Percentiles rank a stretch among this genome's conserved stretches.
Evolutionary conservation across 2,797 vertebrate species (phyloP).

Genomic region (Fratercula arctica): DNA sequence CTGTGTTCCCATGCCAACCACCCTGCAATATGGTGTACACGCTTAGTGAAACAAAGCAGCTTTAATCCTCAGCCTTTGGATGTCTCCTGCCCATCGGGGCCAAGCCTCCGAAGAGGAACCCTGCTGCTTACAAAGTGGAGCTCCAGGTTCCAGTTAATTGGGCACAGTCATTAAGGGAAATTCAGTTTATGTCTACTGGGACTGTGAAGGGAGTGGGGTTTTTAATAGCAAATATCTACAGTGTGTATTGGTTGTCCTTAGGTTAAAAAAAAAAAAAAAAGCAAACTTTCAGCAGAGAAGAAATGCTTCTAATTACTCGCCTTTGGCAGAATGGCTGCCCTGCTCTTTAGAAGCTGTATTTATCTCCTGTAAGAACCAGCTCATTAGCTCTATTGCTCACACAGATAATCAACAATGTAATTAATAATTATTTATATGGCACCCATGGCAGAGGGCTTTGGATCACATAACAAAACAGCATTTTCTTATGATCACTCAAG

Average conservation of each 20-base stretch:
- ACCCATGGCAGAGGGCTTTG: slow-evolving; percentile 34
- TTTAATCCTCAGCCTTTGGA: slow-evolving; percentile 65
- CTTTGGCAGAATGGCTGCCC: slow-evolving; percentile 52
- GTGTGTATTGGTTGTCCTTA: slow-evolving; percentile 24
- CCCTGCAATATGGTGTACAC: slow-evolving; percentile 10
- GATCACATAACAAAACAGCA: slow-evolving; percentile 21
- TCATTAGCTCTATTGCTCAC: slow-evolving; percentile 65
- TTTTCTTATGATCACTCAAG: slow-evolving; percentile 28
- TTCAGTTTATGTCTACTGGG: slow-evolving; percentile 40
- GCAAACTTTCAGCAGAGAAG: slow-evolving; percentile 49
- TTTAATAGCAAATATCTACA: slow-evolving; percentile 64
- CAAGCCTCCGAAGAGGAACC: slow-evolving; percentile 39
- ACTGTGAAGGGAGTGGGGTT: slow-evolving; percentile 15
- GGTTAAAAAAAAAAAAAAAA: slow-evolving; percentile 4
- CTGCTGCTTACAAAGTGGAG: slow-evolving; percentile 56
- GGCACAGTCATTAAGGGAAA: slow-evolving; percentile 60
- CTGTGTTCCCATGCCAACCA: slow-evolving; percentile 69
- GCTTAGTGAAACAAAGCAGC: slow-evolving; percentile 56
- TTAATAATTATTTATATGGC: slow-evolving; percentile 67
- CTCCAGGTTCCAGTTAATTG: slow-evolving; percentile 62
- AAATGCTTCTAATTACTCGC: slow-evolving; percentile 64
- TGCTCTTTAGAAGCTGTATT: slow-evolving; percentile 60
- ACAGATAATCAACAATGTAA: slow-evolving; percentile 64
- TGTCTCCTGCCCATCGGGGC: slow-evolving; percentile 29
- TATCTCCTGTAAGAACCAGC: slow-evolving; percentile 49